These are phyloP conservation scores for Lycocerus yunnanus DNA, from an alignment of 2,888 invertebrate species.

Conservation along the genomic window DNA sequence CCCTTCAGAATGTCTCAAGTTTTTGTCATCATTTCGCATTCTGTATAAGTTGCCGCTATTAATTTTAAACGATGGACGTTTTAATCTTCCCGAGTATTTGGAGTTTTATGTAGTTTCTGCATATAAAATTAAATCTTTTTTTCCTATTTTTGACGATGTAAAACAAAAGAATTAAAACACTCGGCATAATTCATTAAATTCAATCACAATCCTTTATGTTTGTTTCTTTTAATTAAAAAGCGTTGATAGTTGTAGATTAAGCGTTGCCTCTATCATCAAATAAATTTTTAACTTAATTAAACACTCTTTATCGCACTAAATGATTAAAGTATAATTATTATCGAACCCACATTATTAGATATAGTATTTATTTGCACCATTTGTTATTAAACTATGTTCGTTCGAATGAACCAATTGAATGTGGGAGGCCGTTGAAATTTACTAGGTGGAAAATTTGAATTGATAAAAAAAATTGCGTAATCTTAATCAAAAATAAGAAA, in stretches of 20 bases:
- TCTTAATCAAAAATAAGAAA: not conserved
- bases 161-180: not conserved
- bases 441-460: not conserved
- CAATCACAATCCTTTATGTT: not conserved
- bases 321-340: not conserved
- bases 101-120: not conserved
- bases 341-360: not conserved
- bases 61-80: not conserved
- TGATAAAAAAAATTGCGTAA: not conserved
- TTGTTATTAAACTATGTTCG: not conserved
- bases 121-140: not conserved
- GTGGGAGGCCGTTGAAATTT: not conserved
- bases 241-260: not conserved
- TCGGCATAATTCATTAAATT: not conserved
- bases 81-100: not conserved
- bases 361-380: not conserved
- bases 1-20: not conserved
- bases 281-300: not conserved
- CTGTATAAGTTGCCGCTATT: not conserved
- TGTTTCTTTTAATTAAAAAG: not conserved
- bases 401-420: not conserved
- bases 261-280: not conserved
- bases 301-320: not conserved
- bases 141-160: not conserved
- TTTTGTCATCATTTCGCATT: not conserved